These are phyloP conservation scores for Poecilia latipinna DNA, from an alignment of 2,113 vertebrate species.

Conservation along the genomic window DNA sequence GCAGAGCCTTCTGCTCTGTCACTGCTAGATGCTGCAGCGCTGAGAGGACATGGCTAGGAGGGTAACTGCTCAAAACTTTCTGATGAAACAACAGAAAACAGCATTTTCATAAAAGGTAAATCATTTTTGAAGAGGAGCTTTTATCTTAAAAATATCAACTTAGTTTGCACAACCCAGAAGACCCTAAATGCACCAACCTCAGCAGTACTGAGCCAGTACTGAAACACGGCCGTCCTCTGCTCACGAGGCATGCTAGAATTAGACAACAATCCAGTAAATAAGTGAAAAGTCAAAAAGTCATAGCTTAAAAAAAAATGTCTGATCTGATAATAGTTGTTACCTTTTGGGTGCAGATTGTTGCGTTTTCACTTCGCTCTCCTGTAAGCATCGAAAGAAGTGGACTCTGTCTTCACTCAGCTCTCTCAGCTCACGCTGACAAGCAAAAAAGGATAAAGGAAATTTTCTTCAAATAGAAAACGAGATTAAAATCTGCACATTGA, in stretches of 20 bases:
- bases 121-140: background rate
- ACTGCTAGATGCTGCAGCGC: conserved; percentile 82
- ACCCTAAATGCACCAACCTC: conserved; percentile 76
- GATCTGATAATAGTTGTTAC: conserved; percentile 40
- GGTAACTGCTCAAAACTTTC: conserved; percentile 78
- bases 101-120: background rate
- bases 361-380: conserved; percentile 71
- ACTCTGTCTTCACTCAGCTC: conserved; percentile 74
- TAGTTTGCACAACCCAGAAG: background rate
- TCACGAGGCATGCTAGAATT: conserved; percentile 67
- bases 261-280: background rate
- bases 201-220: conserved; percentile 83
- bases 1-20: conserved; percentile 78
- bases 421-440: conserved; percentile 69
- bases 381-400: conserved; percentile 76
- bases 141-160: background rate
- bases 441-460: background rate
- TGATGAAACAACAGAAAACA: conserved; percentile 50
- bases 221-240: conserved; percentile 76
- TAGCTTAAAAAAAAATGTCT: no score
- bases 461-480: background rate
- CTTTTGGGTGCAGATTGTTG: conserved; percentile 28
- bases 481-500: background rate
- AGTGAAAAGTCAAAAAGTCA: background rate
- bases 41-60: conserved; percentile 83